Evolutionary conservation across 2,888 invertebrate species (phyloP).

Genomic region (Fragum whitleyi): DNA sequence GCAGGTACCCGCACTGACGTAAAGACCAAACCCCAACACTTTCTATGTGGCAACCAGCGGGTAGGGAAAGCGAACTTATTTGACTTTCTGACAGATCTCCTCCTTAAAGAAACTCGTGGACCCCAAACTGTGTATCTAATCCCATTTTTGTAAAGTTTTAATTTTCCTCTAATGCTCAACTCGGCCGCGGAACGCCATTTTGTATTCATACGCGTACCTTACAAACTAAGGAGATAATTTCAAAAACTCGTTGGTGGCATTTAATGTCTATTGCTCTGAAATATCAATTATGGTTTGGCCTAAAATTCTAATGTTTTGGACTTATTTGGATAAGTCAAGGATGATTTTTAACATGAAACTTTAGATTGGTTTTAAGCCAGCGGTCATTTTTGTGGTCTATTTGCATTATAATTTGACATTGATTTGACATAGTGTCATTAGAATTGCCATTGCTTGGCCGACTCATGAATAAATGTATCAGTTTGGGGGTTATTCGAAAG

Average conservation of each 20-base stretch:
- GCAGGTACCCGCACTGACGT: conserved; percentile 28
- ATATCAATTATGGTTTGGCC: conserved; percentile 21
- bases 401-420: conserved; percentile 27
- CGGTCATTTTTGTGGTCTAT: conserved; percentile 1
- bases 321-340: neutral
- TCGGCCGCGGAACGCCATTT: conserved; percentile 39
- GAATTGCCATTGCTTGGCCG: neutral
- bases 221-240: conserved; percentile 31
- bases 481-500: too few species aligned
- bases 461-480: neutral
- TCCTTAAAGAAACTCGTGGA: conserved; percentile 28
- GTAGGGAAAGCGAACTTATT: conserved; percentile 53
- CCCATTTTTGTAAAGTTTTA: conserved; percentile 57
- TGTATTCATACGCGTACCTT: conserved; percentile 55
- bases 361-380: neutral
- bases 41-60: conserved; percentile 25
- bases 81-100: conserved; percentile 60
- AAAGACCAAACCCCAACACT: conserved; percentile 30
- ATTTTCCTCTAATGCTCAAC: conserved; percentile 37
- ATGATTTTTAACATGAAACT: conserved; percentile 1
- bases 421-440: conserved; percentile 24
- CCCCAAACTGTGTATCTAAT: conserved; percentile 53
- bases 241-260: conserved; percentile 21
- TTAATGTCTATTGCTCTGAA: neutral
- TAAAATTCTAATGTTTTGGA: conserved; percentile 23